Base-by-base conservation (phyloP, 2,113 vertebrate genomes). In the Tamias sibiricus region DNA sequence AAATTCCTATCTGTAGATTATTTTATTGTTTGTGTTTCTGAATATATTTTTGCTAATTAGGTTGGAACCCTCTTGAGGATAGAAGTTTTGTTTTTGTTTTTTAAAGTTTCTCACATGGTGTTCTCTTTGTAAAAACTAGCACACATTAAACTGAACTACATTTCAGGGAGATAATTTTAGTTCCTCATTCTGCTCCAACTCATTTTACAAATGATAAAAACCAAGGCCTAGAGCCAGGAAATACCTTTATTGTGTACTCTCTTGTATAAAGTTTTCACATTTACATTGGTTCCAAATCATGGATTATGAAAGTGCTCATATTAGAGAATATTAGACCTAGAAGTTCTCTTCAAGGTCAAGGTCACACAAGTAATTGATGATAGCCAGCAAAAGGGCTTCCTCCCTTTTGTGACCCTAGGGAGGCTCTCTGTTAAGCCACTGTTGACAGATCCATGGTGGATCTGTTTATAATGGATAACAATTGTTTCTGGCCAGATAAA, bases 141-240 rank as follows among this genome's bases (percentile, higher is more conserved):
- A 75, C 3, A 42, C 14, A 12, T 80, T 72, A 90, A 86, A 17
- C 59, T 90, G 68, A n/a, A 57, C 35, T 30, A 68, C 24, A 19
- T 24, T 40, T 91, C 57, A 82, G 81, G 81, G 52, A 90, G n/a
- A 77, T 22, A 30, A 86, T 85, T 84, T 86, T 84, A 24, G 26
- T 52, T 24, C 47, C 20, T 0, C 6, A 4, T 40, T 54, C 10
- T 75, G n/a, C 13, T 62, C 6, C 37, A 44, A 80, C 2, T 40
- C 42, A 87, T 80, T 95, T 88, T 47, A 72, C n/a, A 91, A 93
- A 37, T 82, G 52, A 47, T 24, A 14, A 94, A 62, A 68, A 35
- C 16, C 24, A 82, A 91, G 35, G 28, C 12, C 37, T n/a, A 85
- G 42, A 62, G 16, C 68, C 77, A 89, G 79, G 20, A 94, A 86